A percentile compares a stretch with the other conserved stretches of the same genome.
phyloP scores from a whole-genome alignment of 2,797 vertebrate genomes.

The Enteromius fasciolatus region DNA sequence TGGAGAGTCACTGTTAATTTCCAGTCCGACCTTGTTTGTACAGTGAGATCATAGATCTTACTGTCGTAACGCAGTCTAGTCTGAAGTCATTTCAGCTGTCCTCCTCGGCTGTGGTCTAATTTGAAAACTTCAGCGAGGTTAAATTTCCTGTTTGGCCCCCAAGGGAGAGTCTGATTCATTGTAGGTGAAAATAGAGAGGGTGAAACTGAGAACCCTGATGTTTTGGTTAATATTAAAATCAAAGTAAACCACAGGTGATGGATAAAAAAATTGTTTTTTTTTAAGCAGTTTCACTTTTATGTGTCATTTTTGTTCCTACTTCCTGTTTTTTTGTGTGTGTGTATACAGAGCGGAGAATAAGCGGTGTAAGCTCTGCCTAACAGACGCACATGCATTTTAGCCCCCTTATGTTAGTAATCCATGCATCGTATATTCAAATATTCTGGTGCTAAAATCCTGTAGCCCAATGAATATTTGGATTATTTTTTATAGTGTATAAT shows the following conservation, averaged over 20 bases:
- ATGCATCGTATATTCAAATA: not conserved
- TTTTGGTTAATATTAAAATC: conserved; percentile 9
- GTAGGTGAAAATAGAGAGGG: not conserved
- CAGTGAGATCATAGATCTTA: conserved; percentile 45
- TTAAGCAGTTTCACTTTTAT: not conserved
- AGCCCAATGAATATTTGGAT: not conserved
- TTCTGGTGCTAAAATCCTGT: not conserved
- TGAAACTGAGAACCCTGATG: not conserved
- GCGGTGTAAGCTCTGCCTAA: not conserved
- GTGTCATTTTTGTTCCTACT: not conserved
- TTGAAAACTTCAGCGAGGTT: conserved; percentile 32
- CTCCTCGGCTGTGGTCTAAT: conserved; percentile 7
- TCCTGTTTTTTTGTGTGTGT: not conserved
- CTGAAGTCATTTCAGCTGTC: conserved; percentile 17
- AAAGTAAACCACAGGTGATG: conserved; percentile 3
- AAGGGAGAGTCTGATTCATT: not conserved
- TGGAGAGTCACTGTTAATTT: conserved; percentile 40
- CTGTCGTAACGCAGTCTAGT: conserved; percentile 40
- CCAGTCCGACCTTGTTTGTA: conserved; percentile 50
- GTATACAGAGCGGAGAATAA: conserved; percentile 1
- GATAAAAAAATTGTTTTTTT: not conserved
- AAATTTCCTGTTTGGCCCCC: conserved; percentile 26
- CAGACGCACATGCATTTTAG: not conserved
- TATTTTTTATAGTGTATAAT: not conserved
- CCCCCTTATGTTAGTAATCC: not conserved